Base-by-base conservation (phyloP, 2,113 vertebrate species). In the Chionis minor region DNA sequence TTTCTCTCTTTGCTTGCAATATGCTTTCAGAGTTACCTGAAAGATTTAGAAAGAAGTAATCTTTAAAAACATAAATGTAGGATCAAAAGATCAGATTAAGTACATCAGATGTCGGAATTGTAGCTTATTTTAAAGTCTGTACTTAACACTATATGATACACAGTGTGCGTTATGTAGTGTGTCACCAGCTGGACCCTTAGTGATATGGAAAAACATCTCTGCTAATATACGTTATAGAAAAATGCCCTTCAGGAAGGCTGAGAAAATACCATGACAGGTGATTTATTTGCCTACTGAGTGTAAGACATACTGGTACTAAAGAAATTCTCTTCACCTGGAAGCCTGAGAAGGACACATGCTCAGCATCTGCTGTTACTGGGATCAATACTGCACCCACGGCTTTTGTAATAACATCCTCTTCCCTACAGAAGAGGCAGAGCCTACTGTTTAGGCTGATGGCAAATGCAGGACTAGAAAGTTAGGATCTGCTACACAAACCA, bases 341-440 rank as follows among this genome's bases (percentile, higher is more conserved):
- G 71, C 52, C 65, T 16, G 14, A 35, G n/a, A 26, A 70, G 32
- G 35, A 56, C n/a, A 1, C 0, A 2, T 21, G 7, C 30, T 61
- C 65, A 13, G 11, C 24, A 28, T 12, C 42, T 73, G 19, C 42
- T 40, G 0, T 32, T 32, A 15, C 28, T 18, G 10, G 54, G 61
- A 69, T 35, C 51, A 33, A 44, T 6, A 14, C 28, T 0, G 3
- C 9, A 24, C 5, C 66, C 33, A 1, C 1, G 2, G 35, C 28
- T 35, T 32, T 19, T 4, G 27, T 12, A 45, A 3, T 27, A n/a
- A 38, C 63, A n/a, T 10, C 44, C 56, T 73, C n/a, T 42, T 54
- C 2, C 0, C 67, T 24, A 12, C 6, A 4, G 14, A 30, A 17
- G 45, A 72, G 78, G 74, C 80, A 59, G n/a, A 65, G 26, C n/a